phyloP scores from a whole-genome alignment of 2,797 vertebrate genomes.

The Hoplostethus mediterraneus region DNA sequence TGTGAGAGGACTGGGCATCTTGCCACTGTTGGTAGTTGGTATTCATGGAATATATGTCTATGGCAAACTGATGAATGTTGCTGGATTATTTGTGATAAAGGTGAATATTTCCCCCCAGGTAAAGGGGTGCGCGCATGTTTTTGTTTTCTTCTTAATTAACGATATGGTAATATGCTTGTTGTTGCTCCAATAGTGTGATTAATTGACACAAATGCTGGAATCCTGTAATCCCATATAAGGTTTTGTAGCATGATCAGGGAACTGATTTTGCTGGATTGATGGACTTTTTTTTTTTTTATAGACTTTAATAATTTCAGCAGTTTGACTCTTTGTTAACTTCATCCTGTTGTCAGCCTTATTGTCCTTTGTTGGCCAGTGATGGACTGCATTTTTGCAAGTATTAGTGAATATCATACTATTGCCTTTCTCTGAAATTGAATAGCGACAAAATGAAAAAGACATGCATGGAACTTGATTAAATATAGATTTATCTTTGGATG shows the following conservation, averaged over 20 bases:
- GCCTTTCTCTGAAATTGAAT: background rate
- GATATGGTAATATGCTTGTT: background rate
- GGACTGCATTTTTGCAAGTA: background rate
- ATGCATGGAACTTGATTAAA: background rate
- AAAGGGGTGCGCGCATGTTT: background rate
- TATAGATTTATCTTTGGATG: background rate
- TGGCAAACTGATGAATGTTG: too few relatives aligned
- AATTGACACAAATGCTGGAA: too few relatives aligned
- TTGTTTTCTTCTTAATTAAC: background rate
- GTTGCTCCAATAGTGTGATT: background rate
- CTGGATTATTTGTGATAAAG: background rate
- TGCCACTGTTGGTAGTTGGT: background rate
- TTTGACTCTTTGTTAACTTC: background rate
- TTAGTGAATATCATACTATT: background rate
- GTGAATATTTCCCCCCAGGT: background rate
- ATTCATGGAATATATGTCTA: background rate
- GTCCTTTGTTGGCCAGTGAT: background rate
- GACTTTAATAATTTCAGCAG: background rate
- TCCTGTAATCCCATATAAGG: too few relatives aligned
- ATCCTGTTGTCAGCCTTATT: background rate
- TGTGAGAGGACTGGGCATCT: background rate
- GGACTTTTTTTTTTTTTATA: background rate
- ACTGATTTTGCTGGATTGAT: background rate
- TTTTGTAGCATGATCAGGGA: too few relatives aligned
- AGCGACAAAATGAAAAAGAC: background rate